A percentile compares a stretch with the other conserved stretches of the same genome.
Conservation (phyloP, 2,113 vertebrate species). For the Jacana jacana region DNA sequence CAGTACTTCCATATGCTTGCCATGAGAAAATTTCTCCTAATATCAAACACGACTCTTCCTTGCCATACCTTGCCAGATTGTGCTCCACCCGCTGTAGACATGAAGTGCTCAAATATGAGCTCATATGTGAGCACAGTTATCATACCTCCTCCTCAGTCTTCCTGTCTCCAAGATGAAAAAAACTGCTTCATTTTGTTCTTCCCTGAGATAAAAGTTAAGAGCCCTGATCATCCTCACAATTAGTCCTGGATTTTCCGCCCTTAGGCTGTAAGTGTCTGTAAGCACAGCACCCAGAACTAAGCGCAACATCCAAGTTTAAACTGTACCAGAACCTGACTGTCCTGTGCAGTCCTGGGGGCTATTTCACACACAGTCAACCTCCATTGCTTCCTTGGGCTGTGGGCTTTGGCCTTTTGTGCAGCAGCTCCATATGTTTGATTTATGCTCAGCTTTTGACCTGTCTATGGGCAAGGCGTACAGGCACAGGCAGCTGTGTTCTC, state of each 20-base stretch:
- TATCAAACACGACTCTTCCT: not conserved
- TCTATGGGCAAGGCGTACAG: not conserved
- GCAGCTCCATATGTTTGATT: not conserved
- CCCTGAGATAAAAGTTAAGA: not conserved
- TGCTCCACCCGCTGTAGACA: not conserved
- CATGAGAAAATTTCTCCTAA: not conserved
- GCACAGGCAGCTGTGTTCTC: not conserved
- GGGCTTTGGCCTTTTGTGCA: not conserved
- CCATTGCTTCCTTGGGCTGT: not conserved
- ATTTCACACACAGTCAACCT: fast-evolving
- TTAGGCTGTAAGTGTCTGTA: not conserved
- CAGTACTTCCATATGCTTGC: not conserved
- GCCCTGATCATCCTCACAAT: not conserved
- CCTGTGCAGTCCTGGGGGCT: fast-evolving
- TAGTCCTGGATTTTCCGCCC: not conserved
- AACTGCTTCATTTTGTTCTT: not conserved
- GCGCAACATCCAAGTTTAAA: not conserved
- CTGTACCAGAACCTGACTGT: not conserved
- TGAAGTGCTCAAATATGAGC: not conserved
- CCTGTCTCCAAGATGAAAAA: not conserved
- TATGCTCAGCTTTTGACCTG: not conserved
- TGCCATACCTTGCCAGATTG: not conserved
- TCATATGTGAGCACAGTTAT: not conserved
- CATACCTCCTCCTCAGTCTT: not conserved
- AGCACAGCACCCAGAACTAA: fast-evolving